Evolutionary conservation across 2,797 vertebrate genomes (phyloP), one percentile per base, ranked within the genome.

Genomic region (Threskiornis aethiopicus): DNA sequence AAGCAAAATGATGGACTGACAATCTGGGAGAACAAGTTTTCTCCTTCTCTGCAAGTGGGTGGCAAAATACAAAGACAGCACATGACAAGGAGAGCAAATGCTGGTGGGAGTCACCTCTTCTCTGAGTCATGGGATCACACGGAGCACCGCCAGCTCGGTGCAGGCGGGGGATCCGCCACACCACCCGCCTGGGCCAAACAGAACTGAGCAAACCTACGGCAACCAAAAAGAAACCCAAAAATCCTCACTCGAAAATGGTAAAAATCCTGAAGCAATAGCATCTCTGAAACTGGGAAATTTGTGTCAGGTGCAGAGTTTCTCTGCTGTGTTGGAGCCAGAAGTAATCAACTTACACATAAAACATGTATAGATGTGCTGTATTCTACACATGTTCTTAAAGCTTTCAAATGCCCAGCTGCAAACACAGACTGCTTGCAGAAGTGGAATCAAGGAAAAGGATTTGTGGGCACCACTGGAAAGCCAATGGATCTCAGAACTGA

Each of bases 151-250:
- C 19, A 71, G 35, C 33, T 57, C 21, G n/a, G 57, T 10, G 1
- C 37, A 84, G 39, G 22, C 0, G 0, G 20, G 42, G 24, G 3
- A 65, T 70, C 55, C 2, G 3, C 25, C 58, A 62, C 26, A 85
- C 59, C 12, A 29, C 26, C 35, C 3, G 1, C 16, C 21, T 6
- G 31, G 42, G 42, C 16, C 37, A 69, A 65, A 66, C 0, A 29
- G 49, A 83, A 61, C 20, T 17, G 16, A 72, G 20, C 37, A 87
- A 66, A 62, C 12, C 35, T 62, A 20, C 35, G 47, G 66, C 33
- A 83, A 66, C 11, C 16, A 61, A 37, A 55, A 29, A 41, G 29
- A 87, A 87, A 28, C 4, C 4, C 3, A 3, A 1, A 76, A 69
- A 57, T 33, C 24, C 13, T 8, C 31, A 33, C 0, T 22, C 3